Conservation (phyloP, 2,797 vertebrate species). For the Agapornis canus region DNA sequence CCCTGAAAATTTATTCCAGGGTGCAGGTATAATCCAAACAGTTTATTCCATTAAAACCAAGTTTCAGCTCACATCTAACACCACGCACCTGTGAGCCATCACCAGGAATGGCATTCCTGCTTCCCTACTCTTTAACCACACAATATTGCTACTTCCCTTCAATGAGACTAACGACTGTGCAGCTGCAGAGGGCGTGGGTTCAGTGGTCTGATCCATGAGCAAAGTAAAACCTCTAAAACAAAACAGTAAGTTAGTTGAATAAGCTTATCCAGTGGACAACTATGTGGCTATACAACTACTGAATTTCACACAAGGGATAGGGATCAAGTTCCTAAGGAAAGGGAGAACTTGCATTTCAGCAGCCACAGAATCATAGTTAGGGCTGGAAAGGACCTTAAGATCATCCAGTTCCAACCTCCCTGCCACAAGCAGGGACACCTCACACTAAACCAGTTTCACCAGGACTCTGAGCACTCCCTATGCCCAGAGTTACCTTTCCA, state of each 20-base stretch:
- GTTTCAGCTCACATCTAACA: not conserved
- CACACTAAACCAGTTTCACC: not conserved
- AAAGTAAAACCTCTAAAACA: not conserved
- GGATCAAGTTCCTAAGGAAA: not conserved
- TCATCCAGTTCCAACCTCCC: too few relatives aligned
- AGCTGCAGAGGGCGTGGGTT: not conserved
- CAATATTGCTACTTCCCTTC: not conserved
- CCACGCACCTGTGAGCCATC: not conserved
- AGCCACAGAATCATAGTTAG: not conserved
- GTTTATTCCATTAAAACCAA: not conserved
- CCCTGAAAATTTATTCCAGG: not conserved
- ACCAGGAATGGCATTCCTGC: not conserved
- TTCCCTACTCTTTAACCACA: not conserved
- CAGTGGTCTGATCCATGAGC: not conserved
- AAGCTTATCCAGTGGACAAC: constrained; percentile 2
- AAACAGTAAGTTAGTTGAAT: not conserved
- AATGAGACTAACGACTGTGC: not conserved
- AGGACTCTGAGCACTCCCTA: not conserved
- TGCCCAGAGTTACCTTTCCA: not conserved
- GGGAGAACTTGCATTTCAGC: not conserved
- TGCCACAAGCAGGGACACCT: too few relatives aligned
- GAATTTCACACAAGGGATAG: not conserved
- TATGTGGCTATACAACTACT: not conserved
- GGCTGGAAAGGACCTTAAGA: too few relatives aligned
- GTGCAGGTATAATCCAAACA: not conserved